phyloP scores from a whole-genome alignment of 2,888 invertebrate species.

The Hecatera dysodea region DNA sequence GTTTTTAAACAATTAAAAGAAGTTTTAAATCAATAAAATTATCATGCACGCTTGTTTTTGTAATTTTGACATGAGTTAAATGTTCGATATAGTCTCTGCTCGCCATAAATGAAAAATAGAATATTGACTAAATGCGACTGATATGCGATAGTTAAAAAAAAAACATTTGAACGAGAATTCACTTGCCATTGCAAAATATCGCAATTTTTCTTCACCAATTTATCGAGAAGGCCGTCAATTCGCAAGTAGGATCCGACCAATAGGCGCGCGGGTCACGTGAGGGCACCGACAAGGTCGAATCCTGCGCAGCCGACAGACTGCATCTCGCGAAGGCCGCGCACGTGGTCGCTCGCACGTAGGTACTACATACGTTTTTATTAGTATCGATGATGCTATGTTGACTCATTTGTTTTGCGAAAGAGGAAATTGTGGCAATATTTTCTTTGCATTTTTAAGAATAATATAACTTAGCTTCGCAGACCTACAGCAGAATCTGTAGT shows the following conservation, averaged over 20 bases:
- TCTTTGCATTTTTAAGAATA: neutral
- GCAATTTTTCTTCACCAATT: conserved; percentile 17
- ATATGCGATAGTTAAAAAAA: too few relatives aligned
- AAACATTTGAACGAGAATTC: neutral
- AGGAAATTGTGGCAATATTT: neutral
- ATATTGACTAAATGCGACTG: too few relatives aligned
- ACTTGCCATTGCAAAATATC: conserved; percentile 6
- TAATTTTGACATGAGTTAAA: too few relatives aligned
- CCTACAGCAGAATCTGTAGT: too few relatives aligned
- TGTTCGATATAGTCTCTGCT: too few relatives aligned
- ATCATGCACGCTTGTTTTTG: too few relatives aligned
- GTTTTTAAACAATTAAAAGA: too few relatives aligned
- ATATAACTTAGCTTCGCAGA: too few relatives aligned
- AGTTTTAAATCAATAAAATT: too few relatives aligned
- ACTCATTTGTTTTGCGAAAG: conserved; percentile 34
- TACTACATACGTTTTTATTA: conserved; percentile 46
- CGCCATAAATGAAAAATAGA: too few relatives aligned
- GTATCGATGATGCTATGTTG: conserved; percentile 49
- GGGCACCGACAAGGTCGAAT: conserved; percentile 65
- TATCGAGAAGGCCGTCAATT: conserved; percentile 40
- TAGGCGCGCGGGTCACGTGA: conserved; percentile 54
- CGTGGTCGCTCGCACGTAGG: conserved; percentile 62
- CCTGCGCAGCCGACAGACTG: conserved; percentile 63
- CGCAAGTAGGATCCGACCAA: conserved; percentile 49
- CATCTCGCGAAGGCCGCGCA: conserved; percentile 64